Evolutionary conservation across 2,797 vertebrate species (phyloP).

Genomic region (Pempheris klunzingeri): DNA sequence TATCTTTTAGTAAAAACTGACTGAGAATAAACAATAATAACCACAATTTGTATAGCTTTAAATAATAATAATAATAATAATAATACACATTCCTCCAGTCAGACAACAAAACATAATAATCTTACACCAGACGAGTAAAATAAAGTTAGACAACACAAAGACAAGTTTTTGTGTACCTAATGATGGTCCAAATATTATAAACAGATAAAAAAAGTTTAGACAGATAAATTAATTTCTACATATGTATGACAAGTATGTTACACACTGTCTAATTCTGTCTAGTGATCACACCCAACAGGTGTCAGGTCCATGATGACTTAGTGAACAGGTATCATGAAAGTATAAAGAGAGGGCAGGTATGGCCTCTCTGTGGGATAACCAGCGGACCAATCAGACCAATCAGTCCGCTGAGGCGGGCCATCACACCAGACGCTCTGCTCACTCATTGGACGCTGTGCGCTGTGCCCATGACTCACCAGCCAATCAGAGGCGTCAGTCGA

Average conservation of each 20-base stretch:
- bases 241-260: background rate
- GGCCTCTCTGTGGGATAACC: background rate
- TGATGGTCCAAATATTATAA: background rate
- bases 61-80: too few relatives aligned
- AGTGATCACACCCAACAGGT: background rate
- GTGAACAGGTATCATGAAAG: too few relatives aligned
- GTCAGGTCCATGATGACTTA: too few relatives aligned
- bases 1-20: background rate
- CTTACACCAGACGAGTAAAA: background rate
- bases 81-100: background rate
- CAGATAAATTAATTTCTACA: background rate
- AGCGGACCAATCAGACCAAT: slow-evolving; percentile 73
- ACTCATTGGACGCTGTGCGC: slow-evolving; percentile 64
- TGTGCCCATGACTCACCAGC: slow-evolving; percentile 78
- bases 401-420: slow-evolving; percentile 75
- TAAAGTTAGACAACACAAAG: background rate
- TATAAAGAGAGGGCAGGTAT: too few relatives aligned
- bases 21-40: background rate
- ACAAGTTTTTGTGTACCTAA: background rate
- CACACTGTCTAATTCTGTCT: background rate
- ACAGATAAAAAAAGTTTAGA: background rate
- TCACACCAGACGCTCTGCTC: slow-evolving; percentile 80
- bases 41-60: background rate
- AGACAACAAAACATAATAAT: background rate
- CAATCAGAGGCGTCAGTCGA: slow-evolving; percentile 81